Conservation (phyloP, 1,140 invertebrate genomes). For the Rhagoletis zephyria region DNA sequence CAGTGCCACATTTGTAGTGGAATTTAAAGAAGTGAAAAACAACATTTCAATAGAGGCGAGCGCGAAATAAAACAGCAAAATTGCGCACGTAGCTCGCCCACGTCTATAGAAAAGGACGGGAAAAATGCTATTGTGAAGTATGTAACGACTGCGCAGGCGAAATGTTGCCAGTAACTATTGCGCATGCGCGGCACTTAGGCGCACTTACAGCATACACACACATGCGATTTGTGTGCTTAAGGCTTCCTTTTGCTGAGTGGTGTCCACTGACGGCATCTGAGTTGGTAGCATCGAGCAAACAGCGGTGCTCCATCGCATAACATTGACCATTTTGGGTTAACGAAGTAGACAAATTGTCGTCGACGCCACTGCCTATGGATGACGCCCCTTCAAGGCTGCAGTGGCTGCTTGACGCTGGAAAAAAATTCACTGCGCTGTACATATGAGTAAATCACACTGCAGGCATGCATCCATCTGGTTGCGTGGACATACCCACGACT, state of each 20-base stretch:
- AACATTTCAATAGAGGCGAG: background rate
- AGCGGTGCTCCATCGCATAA: background rate
- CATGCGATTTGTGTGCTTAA: background rate
- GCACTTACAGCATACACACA: too few species aligned
- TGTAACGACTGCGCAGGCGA: constrained; percentile 12
- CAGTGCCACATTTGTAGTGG: constrained; percentile 30
- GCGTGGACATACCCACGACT: background rate
- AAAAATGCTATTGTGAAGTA: constrained; percentile 6
- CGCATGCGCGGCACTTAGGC: background rate
- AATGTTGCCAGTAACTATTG: constrained; percentile 14
- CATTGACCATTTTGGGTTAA: constrained; percentile 41
- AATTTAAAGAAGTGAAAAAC: constrained; percentile 49
- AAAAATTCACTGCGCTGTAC: background rate
- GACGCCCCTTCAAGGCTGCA: background rate
- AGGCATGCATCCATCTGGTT: background rate
- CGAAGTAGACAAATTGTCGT: constrained; percentile 47
- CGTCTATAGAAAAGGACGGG: background rate
- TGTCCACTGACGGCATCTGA: background rate
- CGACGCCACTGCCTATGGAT: constrained; percentile 9
- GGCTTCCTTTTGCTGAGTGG: background rate
- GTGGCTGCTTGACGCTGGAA: background rate
- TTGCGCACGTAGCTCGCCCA: background rate
- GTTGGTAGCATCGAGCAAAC: background rate
- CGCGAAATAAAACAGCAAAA: background rate
- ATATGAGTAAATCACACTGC: constrained; percentile 15